Evolutionary conservation across 2,113 vertebrate species (phyloP).

Genomic region (Tachysurus fulvidraco): DNA sequence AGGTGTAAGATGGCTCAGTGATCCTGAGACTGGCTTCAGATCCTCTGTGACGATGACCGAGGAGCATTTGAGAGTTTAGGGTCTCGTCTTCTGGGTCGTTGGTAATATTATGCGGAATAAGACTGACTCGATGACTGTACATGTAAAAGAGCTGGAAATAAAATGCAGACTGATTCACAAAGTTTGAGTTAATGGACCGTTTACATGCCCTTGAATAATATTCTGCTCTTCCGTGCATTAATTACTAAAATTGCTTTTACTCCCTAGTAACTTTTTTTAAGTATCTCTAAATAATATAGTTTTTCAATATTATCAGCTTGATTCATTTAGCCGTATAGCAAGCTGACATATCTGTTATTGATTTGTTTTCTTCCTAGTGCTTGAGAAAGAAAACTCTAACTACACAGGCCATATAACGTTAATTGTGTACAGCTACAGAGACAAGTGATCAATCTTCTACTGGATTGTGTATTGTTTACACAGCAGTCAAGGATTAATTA

Average conservation of each 20-base stretch:
- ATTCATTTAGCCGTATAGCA: conserved; percentile 21
- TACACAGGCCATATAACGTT: conserved; percentile 22
- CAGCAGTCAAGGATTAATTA: conserved; percentile 50
- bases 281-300: background rate
- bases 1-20: background rate
- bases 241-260: background rate
- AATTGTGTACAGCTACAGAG: conserved; percentile 27
- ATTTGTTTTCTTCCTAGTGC: conserved; percentile 29
- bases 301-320: conserved; percentile 11
- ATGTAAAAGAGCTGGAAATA: background rate
- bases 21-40: background rate
- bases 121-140: background rate
- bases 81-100: background rate
- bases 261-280: background rate
- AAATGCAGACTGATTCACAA: background rate
- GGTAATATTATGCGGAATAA: background rate
- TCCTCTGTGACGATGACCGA: background rate
- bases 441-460: conserved; percentile 44
- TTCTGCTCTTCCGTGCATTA: background rate
- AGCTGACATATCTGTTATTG: conserved; percentile 37
- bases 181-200: background rate
- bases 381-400: conserved; percentile 25
- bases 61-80: background rate
- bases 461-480: conserved; percentile 41
- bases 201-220: background rate